A percentile compares a stretch with the other conserved stretches of the same genome.
Conservation (phyloP, 2,797 vertebrate genomes). For the Eidolon dupreanum region DNA sequence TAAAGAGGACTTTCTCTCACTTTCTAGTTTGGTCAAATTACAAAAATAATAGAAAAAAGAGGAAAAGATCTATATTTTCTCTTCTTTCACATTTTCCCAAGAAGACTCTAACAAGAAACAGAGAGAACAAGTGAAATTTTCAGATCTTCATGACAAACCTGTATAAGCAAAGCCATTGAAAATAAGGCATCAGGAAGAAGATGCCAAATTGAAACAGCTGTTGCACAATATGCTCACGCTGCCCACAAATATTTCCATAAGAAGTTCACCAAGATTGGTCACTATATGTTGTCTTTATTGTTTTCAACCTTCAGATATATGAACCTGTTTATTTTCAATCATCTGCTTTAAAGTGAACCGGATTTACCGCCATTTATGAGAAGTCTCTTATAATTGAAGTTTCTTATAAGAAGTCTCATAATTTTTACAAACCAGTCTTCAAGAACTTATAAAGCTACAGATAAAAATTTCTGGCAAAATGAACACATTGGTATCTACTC, state of each 20-base stretch:
- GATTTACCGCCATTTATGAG: neutral
- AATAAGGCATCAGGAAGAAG: neutral
- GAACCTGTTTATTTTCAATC: slow-evolving; percentile 16
- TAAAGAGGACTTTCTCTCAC: neutral
- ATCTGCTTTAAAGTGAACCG: neutral
- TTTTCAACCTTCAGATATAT: neutral
- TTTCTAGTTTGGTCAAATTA: neutral
- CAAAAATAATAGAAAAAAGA: neutral
- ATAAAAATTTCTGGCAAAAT: slow-evolving; percentile 40
- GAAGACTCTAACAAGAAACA: neutral
- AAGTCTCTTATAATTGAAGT: neutral
- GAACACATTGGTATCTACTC: neutral
- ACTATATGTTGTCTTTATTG: neutral
- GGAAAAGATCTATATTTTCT: neutral
- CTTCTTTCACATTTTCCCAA: slow-evolving; percentile 4
- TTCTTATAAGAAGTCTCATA: neutral
- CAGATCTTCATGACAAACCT: neutral
- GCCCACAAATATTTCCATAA: neutral
- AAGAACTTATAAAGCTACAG: neutral
- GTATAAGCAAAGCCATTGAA: neutral
- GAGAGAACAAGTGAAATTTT: neutral
- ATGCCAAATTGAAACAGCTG: neutral
- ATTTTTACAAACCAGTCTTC: neutral
- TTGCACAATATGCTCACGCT: neutral
- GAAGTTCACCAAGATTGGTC: neutral